Evolutionary conservation across 2,797 vertebrate genomes (phyloP), one percentile per base, ranked within the genome.

Genomic region (Synanceia verrucosa): DNA sequence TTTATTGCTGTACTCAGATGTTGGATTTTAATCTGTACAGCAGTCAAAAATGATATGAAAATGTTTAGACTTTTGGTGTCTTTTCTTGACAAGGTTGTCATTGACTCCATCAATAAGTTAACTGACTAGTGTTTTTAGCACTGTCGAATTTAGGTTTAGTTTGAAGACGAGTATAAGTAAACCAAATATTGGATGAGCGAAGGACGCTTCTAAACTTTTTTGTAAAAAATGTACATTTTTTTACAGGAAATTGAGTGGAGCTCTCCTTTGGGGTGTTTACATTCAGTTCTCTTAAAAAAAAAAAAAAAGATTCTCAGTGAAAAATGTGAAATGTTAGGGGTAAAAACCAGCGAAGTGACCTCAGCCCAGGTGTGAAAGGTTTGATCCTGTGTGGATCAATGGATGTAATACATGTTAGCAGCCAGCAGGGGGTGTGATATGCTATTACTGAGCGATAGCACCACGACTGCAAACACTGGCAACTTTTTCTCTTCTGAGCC

Each of bases 351-450:
- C 14, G 16, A 55, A 14, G 13, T 14, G 48, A 77, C 67, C 39
- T 78, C 31, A 31, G 37, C 28, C 37, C 70, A 59, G 66, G 34
- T 79, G 72, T 62, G 65, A 71, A 62, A 75, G 39, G 57, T 85
- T 62, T 71, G 24, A 73, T 64, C 62, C 57, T 39, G 50, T 58
- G 70, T 62, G 69, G 70, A 70, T 83, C 44, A n/a, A 12, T 61
- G 23, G 10, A 4, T 89, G 89, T 71, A 81, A 62, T 90, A 9
- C 60, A 12, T 2, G 2, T 8, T 8, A 57, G 18, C 31, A 14
- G 10, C 89, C 93, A 93, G 81, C 74, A 92, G 93, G 86, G 78
- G 89, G 92, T n/a, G 85, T 87, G 76, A 80, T 63, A 62, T 19
- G 47, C 92, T 88, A 61, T 60, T 75, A 48, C 41, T 82, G n/a